These are phyloP conservation scores for Syndactyla subalaris DNA, from an alignment of 2,797 vertebrate species.

Conservation along the genomic window DNA sequence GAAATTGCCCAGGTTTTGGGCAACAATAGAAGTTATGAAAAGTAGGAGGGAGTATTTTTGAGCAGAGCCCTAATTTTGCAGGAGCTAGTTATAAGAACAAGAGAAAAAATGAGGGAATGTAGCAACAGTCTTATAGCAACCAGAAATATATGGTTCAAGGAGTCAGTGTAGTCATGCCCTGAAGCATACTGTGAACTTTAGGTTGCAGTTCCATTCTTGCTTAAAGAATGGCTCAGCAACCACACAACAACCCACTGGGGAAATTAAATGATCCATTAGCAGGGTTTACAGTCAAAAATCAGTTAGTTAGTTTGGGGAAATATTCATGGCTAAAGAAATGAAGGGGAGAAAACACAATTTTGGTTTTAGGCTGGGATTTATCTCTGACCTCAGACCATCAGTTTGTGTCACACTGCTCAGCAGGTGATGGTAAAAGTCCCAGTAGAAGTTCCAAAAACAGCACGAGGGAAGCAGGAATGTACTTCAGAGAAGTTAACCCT, in stretches of 20 bases:
- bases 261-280: not conserved
- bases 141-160: not conserved
- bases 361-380: not conserved
- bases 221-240: not conserved
- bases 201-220: not conserved
- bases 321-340: not conserved
- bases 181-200: not conserved
- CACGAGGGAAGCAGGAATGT: fast-evolving
- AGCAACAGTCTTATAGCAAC: not conserved
- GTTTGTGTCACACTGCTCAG: not conserved
- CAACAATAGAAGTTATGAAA: not conserved
- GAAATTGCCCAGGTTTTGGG: not conserved
- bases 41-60: not conserved
- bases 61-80: not conserved
- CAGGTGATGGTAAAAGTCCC: no score
- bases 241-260: not conserved
- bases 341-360: not conserved
- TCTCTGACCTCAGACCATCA: not conserved
- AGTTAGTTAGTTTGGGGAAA: not conserved
- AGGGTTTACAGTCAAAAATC: not conserved
- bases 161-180: not conserved
- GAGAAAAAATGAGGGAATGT: not conserved
- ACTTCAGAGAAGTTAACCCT: not conserved
- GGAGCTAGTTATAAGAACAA: not conserved
- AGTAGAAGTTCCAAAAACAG: not conserved